phyloP scores from a whole-genome alignment of 2,113 vertebrate genomes.

The Arizona elegans region DNA sequence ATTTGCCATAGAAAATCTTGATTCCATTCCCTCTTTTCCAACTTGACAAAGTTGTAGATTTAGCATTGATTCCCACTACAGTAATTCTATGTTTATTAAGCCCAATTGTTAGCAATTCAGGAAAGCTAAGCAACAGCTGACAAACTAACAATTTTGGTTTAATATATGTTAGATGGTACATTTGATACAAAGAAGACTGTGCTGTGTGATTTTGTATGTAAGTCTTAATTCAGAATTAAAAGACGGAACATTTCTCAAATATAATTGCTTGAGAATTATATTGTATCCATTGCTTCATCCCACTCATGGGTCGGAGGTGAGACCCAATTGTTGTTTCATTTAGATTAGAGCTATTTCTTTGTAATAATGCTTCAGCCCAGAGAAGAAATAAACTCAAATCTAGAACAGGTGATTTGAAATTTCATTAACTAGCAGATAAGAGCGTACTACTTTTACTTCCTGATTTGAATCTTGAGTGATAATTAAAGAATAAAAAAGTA shows the following conservation, averaged over 20 bases:
- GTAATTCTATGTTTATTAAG: background rate
- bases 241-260: background rate
- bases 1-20: background rate
- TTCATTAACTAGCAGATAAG: background rate
- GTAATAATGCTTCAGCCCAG: background rate
- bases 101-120: background rate
- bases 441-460: background rate
- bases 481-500: background rate
- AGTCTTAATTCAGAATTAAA: background rate
- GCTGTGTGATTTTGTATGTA: background rate
- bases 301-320: background rate
- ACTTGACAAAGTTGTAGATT: background rate
- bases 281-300: background rate
- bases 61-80: background rate
- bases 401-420: background rate
- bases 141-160: background rate
- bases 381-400: background rate
- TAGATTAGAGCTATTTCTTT: background rate
- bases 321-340: background rate
- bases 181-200: background rate
- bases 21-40: background rate
- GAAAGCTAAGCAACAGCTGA: background rate
- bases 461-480: background rate
- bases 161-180: background rate
- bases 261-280: background rate